These are phyloP conservation scores for Catostomus latipinnis DNA, from an alignment of 2,797 vertebrate species.

Conservation along the genomic window DNA sequence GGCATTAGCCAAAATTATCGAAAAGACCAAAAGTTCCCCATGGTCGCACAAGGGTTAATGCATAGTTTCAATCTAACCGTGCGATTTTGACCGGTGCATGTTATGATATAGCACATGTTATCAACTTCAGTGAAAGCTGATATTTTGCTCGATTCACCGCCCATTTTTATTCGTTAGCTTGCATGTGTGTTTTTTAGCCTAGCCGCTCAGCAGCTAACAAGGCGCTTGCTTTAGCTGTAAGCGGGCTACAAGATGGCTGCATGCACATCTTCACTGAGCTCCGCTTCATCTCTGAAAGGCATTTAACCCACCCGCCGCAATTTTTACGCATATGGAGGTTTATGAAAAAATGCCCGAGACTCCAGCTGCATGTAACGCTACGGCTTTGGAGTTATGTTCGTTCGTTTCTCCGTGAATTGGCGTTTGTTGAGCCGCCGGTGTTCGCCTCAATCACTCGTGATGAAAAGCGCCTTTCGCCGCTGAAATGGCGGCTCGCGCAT, in stretches of 20 bases:
- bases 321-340: neutral
- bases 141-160: slow-evolving; percentile 13
- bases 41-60: too few species aligned
- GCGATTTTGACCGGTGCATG: too few species aligned
- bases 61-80: too few species aligned
- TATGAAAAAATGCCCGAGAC: neutral
- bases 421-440: slow-evolving; percentile 47
- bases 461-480: slow-evolving; percentile 54
- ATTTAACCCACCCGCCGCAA: slow-evolving; percentile 50
- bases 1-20: too few species aligned
- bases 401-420: neutral
- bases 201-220: slow-evolving; percentile 58
- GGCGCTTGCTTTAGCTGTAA: slow-evolving; percentile 66
- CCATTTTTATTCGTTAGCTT: slow-evolving; percentile 22
- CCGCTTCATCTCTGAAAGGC: slow-evolving; percentile 53
- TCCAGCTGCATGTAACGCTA: neutral
- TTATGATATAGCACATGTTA: neutral
- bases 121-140: neutral
- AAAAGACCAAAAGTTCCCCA: too few species aligned
- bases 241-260: slow-evolving; percentile 87
- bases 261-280: slow-evolving; percentile 78
- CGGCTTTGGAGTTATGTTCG: neutral
- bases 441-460: slow-evolving; percentile 42
- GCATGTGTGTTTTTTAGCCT: slow-evolving; percentile 45
- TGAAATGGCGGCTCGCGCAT: slow-evolving; percentile 82